phyloP scores from a whole-genome alignment of 2,113 vertebrate species.

The Sterrhoptilus dennistouni region DNA sequence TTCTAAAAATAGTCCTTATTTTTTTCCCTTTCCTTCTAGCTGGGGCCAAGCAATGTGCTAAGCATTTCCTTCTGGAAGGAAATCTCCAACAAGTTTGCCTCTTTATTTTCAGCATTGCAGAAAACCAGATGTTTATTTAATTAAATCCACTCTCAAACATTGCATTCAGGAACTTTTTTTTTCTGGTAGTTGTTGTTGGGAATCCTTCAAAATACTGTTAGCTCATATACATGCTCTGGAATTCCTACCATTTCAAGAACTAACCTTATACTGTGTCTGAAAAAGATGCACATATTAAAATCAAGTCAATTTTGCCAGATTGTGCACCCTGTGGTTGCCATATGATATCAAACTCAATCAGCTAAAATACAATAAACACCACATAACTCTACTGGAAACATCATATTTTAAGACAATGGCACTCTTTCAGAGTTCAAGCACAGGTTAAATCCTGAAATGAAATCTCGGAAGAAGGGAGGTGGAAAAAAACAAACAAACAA shows the following conservation, averaged over 20 bases:
- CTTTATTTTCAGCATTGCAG: conserved; percentile 61
- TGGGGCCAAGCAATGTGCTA: conserved; percentile 77
- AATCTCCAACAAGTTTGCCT: conserved; percentile 65
- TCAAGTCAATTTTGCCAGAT: background rate
- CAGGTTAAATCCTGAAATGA: background rate
- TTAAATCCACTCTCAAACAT: conserved; percentile 63
- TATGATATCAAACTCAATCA: background rate
- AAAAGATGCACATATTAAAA: background rate
- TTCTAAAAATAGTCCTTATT: conserved; percentile 79
- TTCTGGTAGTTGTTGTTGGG: background rate
- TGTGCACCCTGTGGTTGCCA: background rate
- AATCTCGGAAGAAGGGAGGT: fast-evolving
- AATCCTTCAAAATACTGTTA: conserved; percentile 26
- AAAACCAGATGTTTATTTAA: conserved; percentile 81
- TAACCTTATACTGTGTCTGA: background rate
- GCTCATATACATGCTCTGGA: background rate
- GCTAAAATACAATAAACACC: background rate
- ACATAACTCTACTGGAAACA: background rate
- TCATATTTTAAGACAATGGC: background rate
- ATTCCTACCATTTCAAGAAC: background rate
- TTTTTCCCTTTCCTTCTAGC: conserved; percentile 49
- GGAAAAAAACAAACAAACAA: background rate
- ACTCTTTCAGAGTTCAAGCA: background rate
- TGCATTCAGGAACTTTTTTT: background rate
- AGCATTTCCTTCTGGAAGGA: conserved; percentile 81